phyloP scores from a whole-genome alignment of 35 echinoderm and acorn worm genomes.

The Patiria miniata region DNA sequence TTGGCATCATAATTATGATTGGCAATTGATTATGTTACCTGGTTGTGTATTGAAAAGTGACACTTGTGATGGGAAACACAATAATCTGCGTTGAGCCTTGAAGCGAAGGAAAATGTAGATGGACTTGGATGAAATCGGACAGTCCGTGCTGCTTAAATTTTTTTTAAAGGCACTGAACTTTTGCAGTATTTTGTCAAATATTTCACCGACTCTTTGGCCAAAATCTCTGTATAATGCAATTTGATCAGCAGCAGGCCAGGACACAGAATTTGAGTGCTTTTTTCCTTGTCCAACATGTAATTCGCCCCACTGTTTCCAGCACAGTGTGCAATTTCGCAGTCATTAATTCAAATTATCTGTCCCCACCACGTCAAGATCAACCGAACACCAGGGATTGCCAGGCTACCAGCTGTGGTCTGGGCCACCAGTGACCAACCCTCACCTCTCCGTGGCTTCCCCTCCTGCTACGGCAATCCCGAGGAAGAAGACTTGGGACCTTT shows the following conservation, averaged over 20 bases:
- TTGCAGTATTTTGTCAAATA: neutral
- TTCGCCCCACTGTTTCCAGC: neutral
- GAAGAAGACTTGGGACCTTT: neutral
- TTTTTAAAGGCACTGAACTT: neutral
- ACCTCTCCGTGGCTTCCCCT: neutral
- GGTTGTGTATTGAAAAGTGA: too few relatives aligned
- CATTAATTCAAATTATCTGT: slow-evolving; percentile 6
- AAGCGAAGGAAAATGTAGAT: too few relatives aligned
- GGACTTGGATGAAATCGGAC: too few relatives aligned
- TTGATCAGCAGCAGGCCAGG: neutral
- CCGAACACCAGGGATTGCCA: neutral
- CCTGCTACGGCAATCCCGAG: neutral
- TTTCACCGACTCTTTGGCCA: neutral
- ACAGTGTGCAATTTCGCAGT: neutral
- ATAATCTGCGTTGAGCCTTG: too few relatives aligned
- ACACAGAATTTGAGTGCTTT: neutral
- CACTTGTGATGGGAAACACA: too few relatives aligned
- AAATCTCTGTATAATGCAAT: neutral
- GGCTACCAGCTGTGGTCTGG: neutral
- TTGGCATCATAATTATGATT: too few relatives aligned
- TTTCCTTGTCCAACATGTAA: neutral
- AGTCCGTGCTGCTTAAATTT: neutral
- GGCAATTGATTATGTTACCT: too few relatives aligned
- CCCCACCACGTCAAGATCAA: slow-evolving; percentile 13
- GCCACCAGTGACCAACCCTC: neutral